Evolutionary conservation across 1,140 invertebrate genomes (phyloP), one percentile per base, ranked within the genome.

Genomic region (Hyles euphorbiae): DNA sequence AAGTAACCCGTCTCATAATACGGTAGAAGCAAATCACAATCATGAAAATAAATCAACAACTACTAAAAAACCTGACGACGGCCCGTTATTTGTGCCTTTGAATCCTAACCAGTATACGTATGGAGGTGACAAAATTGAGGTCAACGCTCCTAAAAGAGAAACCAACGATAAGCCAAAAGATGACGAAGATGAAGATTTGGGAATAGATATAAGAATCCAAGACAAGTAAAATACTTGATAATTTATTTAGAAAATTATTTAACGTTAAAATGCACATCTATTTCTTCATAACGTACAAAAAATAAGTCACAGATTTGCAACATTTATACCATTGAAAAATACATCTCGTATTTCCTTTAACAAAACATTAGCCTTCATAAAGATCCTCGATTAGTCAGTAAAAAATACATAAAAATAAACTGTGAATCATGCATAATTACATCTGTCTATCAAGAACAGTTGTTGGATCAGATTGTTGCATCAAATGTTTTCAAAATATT

Each of bases 191-290:
- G 80, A 80, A 7, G 71, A 78, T 11, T 70, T 70, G 22, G 50
- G 65, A 3, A 71, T 86, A 55, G 81, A 86, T 54, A 66, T 86
- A 56, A 73, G 78, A 56, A 56, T 78, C 46, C 70, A 73, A 63
- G 60, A 71, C 8, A 46, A 65, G 53, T 73, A 65, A 64, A 22
- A 60, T 51, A 34, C 5, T 11, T 34, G 33, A 11, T 47, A 11
- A 34, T 33, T 5, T 6, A 44, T 36, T 53, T 34, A 7, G 3
- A 45, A 8, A 43, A 3, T 3, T 54, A 45, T 54, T 34, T 36
- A 8, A 48, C n/a, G 22, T 22, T 48, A n/a, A 22, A n/a, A 48
- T 8, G n/a, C 22, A 22, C 22, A 0, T 22, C 22, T 22, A 22
- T 22, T 22, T 22, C 22, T 22, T 22, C 22, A 22, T 22, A 22